Evolutionary conservation across 2,113 vertebrate genomes (phyloP).

Genomic region (Pogona vitticeps): DNA sequence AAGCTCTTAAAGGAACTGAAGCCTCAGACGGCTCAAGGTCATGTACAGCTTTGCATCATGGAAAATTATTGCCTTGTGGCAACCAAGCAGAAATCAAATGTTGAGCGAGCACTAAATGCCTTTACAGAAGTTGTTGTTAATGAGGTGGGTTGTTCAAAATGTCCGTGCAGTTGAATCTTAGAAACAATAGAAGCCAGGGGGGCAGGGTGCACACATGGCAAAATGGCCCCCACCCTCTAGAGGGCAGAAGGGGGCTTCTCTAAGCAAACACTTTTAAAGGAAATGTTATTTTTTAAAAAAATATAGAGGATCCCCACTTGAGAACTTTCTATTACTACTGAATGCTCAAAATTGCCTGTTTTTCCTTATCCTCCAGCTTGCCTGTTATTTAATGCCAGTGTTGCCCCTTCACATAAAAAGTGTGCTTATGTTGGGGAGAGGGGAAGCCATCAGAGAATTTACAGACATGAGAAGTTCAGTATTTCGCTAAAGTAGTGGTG

Average conservation of each 20-base stretch:
- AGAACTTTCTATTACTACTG: background rate
- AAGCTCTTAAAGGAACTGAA: constrained; percentile 95
- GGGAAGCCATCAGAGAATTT: background rate
- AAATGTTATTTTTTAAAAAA: background rate
- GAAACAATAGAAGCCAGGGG: background rate
- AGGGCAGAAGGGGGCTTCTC: too few relatives aligned
- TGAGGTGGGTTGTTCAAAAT: constrained; percentile 80
- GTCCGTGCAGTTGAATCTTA: background rate
- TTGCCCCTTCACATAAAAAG: background rate
- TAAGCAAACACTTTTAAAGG: too few relatives aligned
- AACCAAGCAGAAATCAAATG: constrained; percentile 90
- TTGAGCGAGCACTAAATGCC: constrained; percentile 88
- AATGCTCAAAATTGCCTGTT: background rate
- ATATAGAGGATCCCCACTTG: background rate
- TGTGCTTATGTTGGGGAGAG: background rate
- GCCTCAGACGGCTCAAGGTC: constrained; percentile 89
- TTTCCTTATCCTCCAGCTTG: background rate
- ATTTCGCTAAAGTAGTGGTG: background rate
- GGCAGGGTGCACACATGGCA: background rate
- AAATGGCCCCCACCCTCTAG: background rate
- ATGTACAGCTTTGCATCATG: constrained; percentile 89
- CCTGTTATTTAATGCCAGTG: background rate
- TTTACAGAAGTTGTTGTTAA: constrained; percentile 91
- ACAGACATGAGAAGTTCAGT: too few relatives aligned
- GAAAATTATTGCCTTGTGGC: constrained; percentile 94